A percentile compares a stretch with the other conserved stretches of the same genome.
Conservation (phyloP, 2,113 vertebrate species). For the Aldabrachelys gigantea region DNA sequence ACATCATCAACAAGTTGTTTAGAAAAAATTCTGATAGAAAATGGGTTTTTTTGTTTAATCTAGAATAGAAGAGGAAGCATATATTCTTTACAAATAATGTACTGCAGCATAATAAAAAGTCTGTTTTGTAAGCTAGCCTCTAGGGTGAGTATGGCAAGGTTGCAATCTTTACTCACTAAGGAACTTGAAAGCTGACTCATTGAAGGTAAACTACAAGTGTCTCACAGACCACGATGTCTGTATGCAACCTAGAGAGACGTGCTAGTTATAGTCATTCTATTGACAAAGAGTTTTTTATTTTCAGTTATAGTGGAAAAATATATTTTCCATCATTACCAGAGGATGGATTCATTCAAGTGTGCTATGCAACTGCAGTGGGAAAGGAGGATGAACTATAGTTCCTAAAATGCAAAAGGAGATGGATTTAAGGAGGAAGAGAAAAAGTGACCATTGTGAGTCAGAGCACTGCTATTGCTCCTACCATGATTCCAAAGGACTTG, state of each 20-base stretch:
- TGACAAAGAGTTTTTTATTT: not conserved
- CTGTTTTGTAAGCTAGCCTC: not conserved
- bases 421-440: not conserved
- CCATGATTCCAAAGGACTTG: not conserved
- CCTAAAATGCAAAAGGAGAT: not conserved
- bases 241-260: not conserved
- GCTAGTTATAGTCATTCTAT: not conserved
- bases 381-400: not conserved
- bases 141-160: not conserved
- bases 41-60: rapidly evolving
- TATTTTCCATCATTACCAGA: not conserved
- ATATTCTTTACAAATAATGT: not conserved
- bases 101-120: rapidly evolving
- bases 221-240: not conserved
- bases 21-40: not conserved
- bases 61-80: not conserved
- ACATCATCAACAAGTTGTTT: not conserved
- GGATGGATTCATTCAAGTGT: not conserved
- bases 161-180: not conserved
- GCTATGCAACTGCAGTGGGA: not conserved
- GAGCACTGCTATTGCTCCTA: not conserved
- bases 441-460: not conserved
- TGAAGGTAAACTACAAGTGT: not conserved
- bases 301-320: not conserved
- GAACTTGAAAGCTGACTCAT: not conserved